Evolutionary conservation across 2,888 invertebrate genomes (phyloP), one percentile per base, ranked within the genome.

Genomic region (Ormia ochracea): DNA sequence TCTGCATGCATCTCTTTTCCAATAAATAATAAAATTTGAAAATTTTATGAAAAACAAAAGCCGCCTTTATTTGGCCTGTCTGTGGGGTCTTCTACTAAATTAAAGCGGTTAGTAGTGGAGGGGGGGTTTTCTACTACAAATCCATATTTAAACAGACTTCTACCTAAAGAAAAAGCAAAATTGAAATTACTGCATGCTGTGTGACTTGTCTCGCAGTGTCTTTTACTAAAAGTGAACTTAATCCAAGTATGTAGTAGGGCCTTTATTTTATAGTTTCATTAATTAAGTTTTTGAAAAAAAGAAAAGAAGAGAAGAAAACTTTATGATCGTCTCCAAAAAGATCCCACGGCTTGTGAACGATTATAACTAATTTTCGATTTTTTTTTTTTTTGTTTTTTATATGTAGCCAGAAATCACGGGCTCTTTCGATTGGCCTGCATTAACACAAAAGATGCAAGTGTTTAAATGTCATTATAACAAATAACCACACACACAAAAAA

Each of bases 211-310:
- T 50, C 26, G 26, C 12, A 14, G 31, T 26, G 21, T 31, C 26
- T 54, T 19, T 31, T n/a, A 19, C 56, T 68, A 58, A 61, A 38
- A 50, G 19, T 41, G 56, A 78, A 68, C 38, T 54, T 58, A 78
- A 74, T 50, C 33, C 56, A 69, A 78, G 28, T 28, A 23, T 33
- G 70, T 50, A 58, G 69, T 33, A 21, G 58, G 50, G 58, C 50
- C 56, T 73, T 69, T 63, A 56, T 76, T 80, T 80, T 80, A 80
- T 76, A 56, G 76, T 76, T 80, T 76, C 58, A 72, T 80, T 76
- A 80, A 80, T 80, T 80, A 80, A 76, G 76, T 75, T 70, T 69
- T 50, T 28, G 9, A 26, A 38, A 23, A n/a, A 43, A 36, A 63
- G 56, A 23, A 58, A 68, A 61, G 43, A 48, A 68, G 17, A 45